These are phyloP conservation scores for Leptatherina wallacei DNA, from an alignment of 2,797 vertebrate genomes.

Conservation along the genomic window DNA sequence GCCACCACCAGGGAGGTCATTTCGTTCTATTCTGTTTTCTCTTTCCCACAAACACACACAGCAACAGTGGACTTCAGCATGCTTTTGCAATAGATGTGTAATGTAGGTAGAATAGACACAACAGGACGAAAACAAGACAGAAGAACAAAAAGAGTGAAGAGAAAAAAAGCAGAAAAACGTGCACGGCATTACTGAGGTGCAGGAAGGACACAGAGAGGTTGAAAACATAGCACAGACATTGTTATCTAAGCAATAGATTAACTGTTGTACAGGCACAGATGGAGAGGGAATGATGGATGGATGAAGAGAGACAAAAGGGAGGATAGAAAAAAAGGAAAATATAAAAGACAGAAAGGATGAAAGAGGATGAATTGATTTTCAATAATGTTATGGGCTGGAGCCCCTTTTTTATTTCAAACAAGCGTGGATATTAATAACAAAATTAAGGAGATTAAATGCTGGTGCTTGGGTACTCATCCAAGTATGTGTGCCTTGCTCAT, in stretches of 20 bases:
- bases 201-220: conserved; percentile 25
- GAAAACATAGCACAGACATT: conserved; percentile 21
- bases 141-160: neutral
- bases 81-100: conserved; percentile 1
- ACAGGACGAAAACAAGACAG: neutral
- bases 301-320: conserved; percentile 27
- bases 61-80: neutral
- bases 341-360: conserved; percentile 40
- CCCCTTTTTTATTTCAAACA: conserved; percentile 55
- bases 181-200: neutral
- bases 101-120: conserved; percentile 12
- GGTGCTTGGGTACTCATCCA: conserved; percentile 10
- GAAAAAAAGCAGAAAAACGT: neutral
- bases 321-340: conserved; percentile 21
- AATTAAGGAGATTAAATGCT: conserved; percentile 32
- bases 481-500: neutral
- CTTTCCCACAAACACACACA: neutral
- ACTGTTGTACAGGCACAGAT: conserved; percentile 48
- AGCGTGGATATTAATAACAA: conserved; percentile 51
- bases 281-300: conserved; percentile 40
- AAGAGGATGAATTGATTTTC: conserved; percentile 55
- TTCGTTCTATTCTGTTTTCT: conserved; percentile 24
- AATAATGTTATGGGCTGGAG: conserved; percentile 55
- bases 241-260: conserved; percentile 56
- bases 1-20: conserved; percentile 49